These are phyloP conservation scores for Brachionus angularis DNA, from an alignment of 1,140 invertebrate genomes.

Conservation along the genomic window DNA sequence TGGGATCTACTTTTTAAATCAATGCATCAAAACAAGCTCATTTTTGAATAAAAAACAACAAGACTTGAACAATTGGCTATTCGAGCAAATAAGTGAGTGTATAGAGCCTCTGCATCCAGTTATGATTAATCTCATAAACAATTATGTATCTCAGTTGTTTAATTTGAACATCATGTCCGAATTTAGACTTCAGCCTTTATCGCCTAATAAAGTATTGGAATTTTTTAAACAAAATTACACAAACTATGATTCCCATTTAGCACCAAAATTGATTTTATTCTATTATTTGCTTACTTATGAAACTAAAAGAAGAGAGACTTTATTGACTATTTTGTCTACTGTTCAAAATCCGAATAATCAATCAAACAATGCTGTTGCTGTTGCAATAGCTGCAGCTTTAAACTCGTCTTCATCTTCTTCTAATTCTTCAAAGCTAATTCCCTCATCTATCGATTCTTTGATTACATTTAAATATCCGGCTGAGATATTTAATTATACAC, in stretches of 20 bases:
- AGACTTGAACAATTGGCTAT: constrained; percentile 22
- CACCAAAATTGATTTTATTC: constrained; percentile 21
- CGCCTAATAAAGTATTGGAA: neutral
- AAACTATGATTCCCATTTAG: neutral
- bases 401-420: constrained; percentile 18
- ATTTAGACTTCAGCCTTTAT: constrained; percentile 6
- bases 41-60: constrained; percentile 9
- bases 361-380: neutral
- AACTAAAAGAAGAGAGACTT: constrained; percentile 34
- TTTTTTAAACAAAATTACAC: constrained; percentile 40
- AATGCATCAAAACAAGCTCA: constrained; percentile 33
- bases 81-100: constrained; percentile 31
- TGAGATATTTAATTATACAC: constrained; percentile 19
- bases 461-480: constrained; percentile 27
- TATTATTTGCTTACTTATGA: constrained; percentile 38
- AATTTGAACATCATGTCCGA: constrained; percentile 28
- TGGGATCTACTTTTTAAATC: constrained; percentile 38
- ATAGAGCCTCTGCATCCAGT: constrained; percentile 28
- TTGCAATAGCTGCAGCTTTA: constrained; percentile 35
- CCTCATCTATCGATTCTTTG: neutral
- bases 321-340: constrained; percentile 15
- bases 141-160: constrained; percentile 23
- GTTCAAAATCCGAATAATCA: constrained; percentile 24
- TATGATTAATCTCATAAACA: constrained; percentile 31
- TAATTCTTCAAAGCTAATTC: neutral